Evolutionary conservation across 2,113 vertebrate genomes (phyloP), one percentile per base, ranked within the genome.

Genomic region (Cettia cetti): DNA sequence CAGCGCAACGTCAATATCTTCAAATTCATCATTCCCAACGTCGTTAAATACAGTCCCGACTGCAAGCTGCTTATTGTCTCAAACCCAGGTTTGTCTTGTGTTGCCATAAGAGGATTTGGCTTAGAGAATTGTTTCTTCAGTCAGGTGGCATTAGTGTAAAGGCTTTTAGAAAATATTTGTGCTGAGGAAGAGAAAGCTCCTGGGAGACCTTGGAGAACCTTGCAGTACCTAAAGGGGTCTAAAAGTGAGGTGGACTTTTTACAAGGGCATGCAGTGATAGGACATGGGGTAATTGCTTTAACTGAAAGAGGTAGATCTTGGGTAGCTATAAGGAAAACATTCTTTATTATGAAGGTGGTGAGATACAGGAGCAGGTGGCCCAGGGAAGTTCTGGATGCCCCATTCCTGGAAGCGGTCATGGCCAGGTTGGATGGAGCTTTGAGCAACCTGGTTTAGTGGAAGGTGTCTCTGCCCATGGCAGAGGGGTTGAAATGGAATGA

Each of bases 1-100:
- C 99, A 99, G 98, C 99, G 99, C 76, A 99, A 99, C 0, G 99
- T 99, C 91, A 99, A 99, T 96, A 99, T 99, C 98, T 99, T 99
- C 95, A 99, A 99, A 97, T 99, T 99, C 97, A 99, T 99, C 98
- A 99, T 99, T 98, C 99, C 99, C 86, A 99, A 99, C 57, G 97
- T 99, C 21, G 99, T 99, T 76, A 99, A 99, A 97, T 98, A 99
- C 98, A 99, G 99, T 86, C 99, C 99, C 57, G 96, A 99, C 97
- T 99, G 98, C 98, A 99, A 99, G 96, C 97, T 99, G 80, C 98
- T 99, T 92, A 97, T 99, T 56, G 99, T 99, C 70, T 99, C 99
- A 64, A 99, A 99, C 97, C 99, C 99, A 97, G 99, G 99, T 99
- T 69, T 98, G 98, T 91, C 49, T 79, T 88, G 30, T 47, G 20